Evolutionary conservation across 1,140 invertebrate species (phyloP), one percentile per base, ranked within the genome.

Genomic region (Gonatopus flavifemur): DNA sequence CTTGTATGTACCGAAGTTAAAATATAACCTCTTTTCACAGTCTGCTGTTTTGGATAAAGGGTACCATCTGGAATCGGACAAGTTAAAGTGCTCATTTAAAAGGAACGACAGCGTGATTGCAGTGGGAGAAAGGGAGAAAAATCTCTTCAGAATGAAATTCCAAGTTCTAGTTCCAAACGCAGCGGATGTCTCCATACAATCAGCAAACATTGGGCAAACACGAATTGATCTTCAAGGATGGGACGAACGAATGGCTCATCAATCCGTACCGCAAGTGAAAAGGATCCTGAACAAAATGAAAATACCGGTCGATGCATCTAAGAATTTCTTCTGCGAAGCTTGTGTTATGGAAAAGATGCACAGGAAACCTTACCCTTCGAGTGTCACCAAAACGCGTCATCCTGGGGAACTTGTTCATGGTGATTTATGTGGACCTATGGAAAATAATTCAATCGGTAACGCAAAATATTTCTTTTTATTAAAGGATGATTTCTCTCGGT

Each of bases 401-500:
- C 22, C 35, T 28, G 67, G 71, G 46, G 70, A 78, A 46, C 22
- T 77, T 16, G 68, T 80, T 31, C 74, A 78, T 55, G 59, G 52
- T n/a, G n/a, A n/a, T n/a, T n/a, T n/a, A n/a, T n/a, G n/a, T n/a
- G n/a, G n/a, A n/a, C n/a, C n/a, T n/a, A 78, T 81, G 64, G 50
- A 70, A 30, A 52, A 41, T 19, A 43, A 42, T 20, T 78, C 74
- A 1, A 19, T 71, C 13, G 59, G 61, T 18, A 67, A 71, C 5
- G 20, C 57, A 1, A 51, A 55, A 44, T 78, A 72, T 48, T 73
- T 73, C 42, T 37, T 77, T 7, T 9, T 62, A 10, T 54, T 78
- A 6, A 79, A 77, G 40, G 76, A 80, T 60, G 70, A 80, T 43
- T 70, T 57, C 49, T 72, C 70, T 24, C 57, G 68, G 8, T 79